A percentile compares a stretch with the other conserved stretches of the same genome.
These are phyloP conservation scores for Agriotes lineatus DNA, from an alignment of 2,888 invertebrate genomes.

Conservation along the genomic window DNA sequence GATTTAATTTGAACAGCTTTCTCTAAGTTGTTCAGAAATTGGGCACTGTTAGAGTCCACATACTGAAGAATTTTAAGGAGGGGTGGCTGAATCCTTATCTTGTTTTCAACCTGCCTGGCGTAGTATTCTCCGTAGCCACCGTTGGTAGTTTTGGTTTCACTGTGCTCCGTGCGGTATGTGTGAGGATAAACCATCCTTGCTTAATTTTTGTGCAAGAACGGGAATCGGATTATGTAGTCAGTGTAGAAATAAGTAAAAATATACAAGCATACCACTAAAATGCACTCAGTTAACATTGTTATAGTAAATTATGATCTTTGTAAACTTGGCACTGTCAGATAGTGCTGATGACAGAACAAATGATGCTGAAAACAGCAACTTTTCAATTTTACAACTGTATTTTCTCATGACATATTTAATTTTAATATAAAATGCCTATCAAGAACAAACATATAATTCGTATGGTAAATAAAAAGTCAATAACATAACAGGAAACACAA, in stretches of 20 bases:
- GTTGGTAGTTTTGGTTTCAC: constrained; percentile 63
- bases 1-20: constrained; percentile 62
- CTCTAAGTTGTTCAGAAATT: constrained; percentile 59
- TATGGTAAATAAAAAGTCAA: too few species aligned
- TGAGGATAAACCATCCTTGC: constrained; percentile 62
- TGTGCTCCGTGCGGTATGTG: constrained; percentile 63
- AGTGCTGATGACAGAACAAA: too few species aligned
- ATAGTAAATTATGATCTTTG: too few species aligned
- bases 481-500: too few species aligned
- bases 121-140: constrained; percentile 62
- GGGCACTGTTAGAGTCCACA: constrained; percentile 60
- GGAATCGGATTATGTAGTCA: constrained; percentile 61
- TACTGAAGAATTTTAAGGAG: constrained; percentile 63
- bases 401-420: too few species aligned
- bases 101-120: constrained; percentile 54
- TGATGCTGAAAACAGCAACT: too few species aligned
- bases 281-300: constrained; percentile 57
- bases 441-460: too few species aligned
- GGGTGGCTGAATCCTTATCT: constrained; percentile 61
- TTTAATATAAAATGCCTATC: too few species aligned
- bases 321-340: too few species aligned
- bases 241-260: constrained; percentile 62
- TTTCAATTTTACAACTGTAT: too few species aligned
- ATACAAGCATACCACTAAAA: constrained; percentile 60
- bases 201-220: constrained; percentile 57